Percentiles rank a stretch among this genome's conserved stretches.
Evolutionary conservation across 2,113 vertebrate species (phyloP).

Genomic region (Tinamus guttatus): DNA sequence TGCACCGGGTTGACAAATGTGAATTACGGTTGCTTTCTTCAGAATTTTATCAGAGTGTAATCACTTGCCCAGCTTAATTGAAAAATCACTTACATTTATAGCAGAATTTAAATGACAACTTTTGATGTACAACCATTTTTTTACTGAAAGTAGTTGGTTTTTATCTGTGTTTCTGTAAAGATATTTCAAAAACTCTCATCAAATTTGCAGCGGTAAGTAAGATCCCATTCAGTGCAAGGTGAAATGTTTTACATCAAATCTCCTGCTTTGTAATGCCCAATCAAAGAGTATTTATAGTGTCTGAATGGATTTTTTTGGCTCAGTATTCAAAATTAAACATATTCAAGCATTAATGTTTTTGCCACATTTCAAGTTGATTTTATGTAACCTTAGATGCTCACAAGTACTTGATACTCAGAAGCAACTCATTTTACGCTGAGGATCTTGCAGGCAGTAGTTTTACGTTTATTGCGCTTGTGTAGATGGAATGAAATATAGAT

Average conservation of each 20-base stretch:
- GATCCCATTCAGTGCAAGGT: slow-evolving; percentile 73
- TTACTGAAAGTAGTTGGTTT: slow-evolving; percentile 73
- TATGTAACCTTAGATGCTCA: slow-evolving; percentile 73
- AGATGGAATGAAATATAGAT: slow-evolving; percentile 57
- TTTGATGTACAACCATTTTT: slow-evolving; percentile 75
- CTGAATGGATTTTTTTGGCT: slow-evolving; percentile 75
- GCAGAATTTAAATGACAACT: slow-evolving; percentile 74
- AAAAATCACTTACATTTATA: slow-evolving; percentile 76
- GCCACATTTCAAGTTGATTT: slow-evolving; percentile 76
- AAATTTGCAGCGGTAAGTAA: slow-evolving; percentile 75
- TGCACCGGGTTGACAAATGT: slow-evolving; percentile 37
- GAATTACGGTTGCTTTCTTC: slow-evolving; percentile 61
- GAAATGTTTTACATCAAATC: slow-evolving; percentile 78
- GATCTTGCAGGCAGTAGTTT: slow-evolving; percentile 54
- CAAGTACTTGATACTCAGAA: slow-evolving; percentile 65
- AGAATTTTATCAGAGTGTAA: slow-evolving; percentile 67
- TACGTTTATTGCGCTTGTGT: slow-evolving; percentile 57
- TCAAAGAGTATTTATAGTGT: slow-evolving; percentile 77
- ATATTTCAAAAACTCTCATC: slow-evolving; percentile 75
- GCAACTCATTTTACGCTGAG: slow-evolving; percentile 61
- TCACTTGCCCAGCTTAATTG: slow-evolving; percentile 69
- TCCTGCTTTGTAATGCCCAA: slow-evolving; percentile 78
- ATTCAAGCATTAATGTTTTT: slow-evolving; percentile 77
- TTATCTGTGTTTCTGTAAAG: slow-evolving; percentile 78
- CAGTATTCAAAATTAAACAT: slow-evolving; percentile 77